Conservation (phyloP, 53 echinoderm and acorn worm genomes). For the Antedon mediterranea region DNA sequence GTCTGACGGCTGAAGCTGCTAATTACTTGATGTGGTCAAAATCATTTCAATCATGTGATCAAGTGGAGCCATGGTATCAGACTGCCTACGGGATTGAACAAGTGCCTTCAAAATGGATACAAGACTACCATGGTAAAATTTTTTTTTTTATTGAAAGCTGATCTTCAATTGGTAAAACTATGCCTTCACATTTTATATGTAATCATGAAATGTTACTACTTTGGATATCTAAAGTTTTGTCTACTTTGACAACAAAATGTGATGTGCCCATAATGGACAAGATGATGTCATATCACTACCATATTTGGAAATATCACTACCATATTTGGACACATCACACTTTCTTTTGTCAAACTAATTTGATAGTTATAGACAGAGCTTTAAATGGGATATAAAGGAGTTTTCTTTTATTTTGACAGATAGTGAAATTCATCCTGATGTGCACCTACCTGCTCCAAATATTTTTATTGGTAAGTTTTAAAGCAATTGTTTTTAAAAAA, state of each 20-base stretch:
- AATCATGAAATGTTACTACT: too few species aligned
- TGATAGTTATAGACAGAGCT: too few species aligned
- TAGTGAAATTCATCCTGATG: constrained; percentile 46
- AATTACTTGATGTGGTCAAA: constrained; percentile 76
- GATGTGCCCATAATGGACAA: too few species aligned
- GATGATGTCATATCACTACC: too few species aligned
- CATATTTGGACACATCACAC: too few species aligned
- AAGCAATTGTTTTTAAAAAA: neutral
- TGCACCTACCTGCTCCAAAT: constrained; percentile 75
- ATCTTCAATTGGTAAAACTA: too few species aligned
- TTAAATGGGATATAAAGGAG: too few species aligned
- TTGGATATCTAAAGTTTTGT: too few species aligned
- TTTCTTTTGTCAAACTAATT: too few species aligned
- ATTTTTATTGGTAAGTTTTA: constrained; percentile 78
- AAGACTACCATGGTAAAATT: constrained; percentile 42
- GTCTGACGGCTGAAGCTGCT: constrained; percentile 34
- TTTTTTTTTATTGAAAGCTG: neutral
- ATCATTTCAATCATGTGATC: constrained; percentile 39
- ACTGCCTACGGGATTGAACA: constrained; percentile 39
- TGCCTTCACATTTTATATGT: too few species aligned
- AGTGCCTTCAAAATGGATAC: constrained; percentile 50
- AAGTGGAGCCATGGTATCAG: constrained; percentile 65
- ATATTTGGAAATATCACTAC: too few species aligned
- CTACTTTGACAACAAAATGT: too few species aligned
- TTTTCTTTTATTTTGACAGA: constrained; percentile 22